These are phyloP conservation scores for Cepaea hortensis DNA, from an alignment of 2,888 invertebrate species.

Conservation along the genomic window DNA sequence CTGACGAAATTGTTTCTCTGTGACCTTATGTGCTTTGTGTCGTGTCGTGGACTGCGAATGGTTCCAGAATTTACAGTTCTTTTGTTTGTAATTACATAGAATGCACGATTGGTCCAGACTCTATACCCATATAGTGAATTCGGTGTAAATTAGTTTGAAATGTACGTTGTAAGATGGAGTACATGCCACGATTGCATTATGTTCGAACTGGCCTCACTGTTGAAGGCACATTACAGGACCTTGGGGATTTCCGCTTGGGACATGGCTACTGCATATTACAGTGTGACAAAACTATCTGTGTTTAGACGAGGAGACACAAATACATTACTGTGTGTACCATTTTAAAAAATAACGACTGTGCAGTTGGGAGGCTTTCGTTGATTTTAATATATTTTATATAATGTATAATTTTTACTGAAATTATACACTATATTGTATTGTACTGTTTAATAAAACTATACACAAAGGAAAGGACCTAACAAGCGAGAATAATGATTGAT, in stretches of 20 bases:
- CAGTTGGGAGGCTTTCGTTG: not conserved
- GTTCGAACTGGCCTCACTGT: too few species aligned
- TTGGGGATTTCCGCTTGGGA: too few species aligned
- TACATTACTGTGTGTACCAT: not conserved
- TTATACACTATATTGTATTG: not conserved
- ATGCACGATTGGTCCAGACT: not conserved
- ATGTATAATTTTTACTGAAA: slow-evolving; percentile 2
- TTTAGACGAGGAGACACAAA: too few species aligned
- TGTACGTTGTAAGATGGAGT: not conserved
- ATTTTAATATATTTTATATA: slow-evolving; percentile 10
- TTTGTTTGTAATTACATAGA: not conserved
- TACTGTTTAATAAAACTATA: not conserved
- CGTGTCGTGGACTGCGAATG: not conserved
- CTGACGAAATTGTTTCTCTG: slow-evolving; percentile 12
- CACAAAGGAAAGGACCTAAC: too few species aligned
- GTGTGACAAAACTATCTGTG: too few species aligned
- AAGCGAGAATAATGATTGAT: too few species aligned
- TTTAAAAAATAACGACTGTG: not conserved
- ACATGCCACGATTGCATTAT: not conserved
- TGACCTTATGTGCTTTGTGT: slow-evolving; percentile 1
- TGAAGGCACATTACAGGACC: too few species aligned
- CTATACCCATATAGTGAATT: not conserved
- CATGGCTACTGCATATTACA: too few species aligned
- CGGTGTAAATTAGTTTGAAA: not conserved
- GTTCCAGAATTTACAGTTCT: not conserved